Evolutionary conservation across 2,113 vertebrate genomes (phyloP).

Genomic region (Tragelaphus imberbis): DNA sequence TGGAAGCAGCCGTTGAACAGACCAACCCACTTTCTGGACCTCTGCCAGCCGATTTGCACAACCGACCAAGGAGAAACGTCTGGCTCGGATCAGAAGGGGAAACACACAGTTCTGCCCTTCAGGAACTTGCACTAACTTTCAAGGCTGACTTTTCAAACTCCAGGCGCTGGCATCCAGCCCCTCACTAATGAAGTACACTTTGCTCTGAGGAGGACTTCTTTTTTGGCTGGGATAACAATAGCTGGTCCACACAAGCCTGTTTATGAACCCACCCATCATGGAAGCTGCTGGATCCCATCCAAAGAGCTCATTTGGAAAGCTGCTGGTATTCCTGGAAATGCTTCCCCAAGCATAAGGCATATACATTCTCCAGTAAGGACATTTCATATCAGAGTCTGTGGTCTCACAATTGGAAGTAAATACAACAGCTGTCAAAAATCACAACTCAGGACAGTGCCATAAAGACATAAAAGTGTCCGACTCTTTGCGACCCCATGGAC

Average conservation of each 20-base stretch:
- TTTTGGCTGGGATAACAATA: slow-evolving; percentile 39
- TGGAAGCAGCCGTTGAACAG: slow-evolving; percentile 32
- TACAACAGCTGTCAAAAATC: not conserved
- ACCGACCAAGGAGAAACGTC: not conserved
- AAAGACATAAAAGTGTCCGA: not conserved
- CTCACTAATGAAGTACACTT: slow-evolving; percentile 58
- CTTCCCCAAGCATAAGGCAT: not conserved
- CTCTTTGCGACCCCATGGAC: not conserved
- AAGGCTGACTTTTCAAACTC: slow-evolving; percentile 66
- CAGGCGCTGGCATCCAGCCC: slow-evolving; percentile 41
- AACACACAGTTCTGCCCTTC: slow-evolving; percentile 31
- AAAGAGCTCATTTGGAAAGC: slow-evolving; percentile 9
- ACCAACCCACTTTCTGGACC: not conserved
- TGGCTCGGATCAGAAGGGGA: slow-evolving; percentile 23
- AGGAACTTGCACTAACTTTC: slow-evolving; percentile 28
- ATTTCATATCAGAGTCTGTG: not conserved
- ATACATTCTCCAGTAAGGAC: not conserved
- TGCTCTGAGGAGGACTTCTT: not conserved
- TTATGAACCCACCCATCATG: slow-evolving; percentile 26
- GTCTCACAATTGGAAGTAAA: not conserved
- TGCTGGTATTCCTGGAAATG: not conserved
- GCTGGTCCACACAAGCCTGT: not conserved
- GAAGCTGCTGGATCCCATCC: slow-evolving; percentile 14
- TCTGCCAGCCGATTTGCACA: not conserved
- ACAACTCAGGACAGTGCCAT: not conserved